Evolutionary conservation across 2,888 invertebrate species (phyloP).

Genomic region (Hoplodrina ambigua): DNA sequence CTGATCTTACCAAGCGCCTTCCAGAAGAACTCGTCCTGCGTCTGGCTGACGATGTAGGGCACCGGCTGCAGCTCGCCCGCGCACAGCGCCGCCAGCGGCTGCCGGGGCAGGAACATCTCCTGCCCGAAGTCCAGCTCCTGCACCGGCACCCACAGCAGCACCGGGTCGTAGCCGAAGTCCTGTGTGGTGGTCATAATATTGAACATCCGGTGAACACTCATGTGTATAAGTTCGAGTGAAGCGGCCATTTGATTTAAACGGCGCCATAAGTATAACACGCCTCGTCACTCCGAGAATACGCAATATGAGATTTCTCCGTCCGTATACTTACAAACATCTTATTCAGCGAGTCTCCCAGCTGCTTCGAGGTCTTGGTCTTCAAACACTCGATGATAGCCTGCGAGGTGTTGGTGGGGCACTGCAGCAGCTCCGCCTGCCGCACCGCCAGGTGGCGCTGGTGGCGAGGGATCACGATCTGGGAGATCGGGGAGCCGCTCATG

Average conservation of each 20-base stretch:
- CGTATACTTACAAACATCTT: constrained; percentile 84
- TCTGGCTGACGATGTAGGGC: constrained; percentile 92
- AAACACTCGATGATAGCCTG: constrained; percentile 91
- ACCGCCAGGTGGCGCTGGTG: constrained; percentile 91
- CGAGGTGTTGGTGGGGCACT: constrained; percentile 90
- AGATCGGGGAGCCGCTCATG: constrained; percentile 92
- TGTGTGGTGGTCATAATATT: constrained; percentile 59
- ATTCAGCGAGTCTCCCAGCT: constrained; percentile 85
- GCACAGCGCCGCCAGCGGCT: constrained; percentile 90
- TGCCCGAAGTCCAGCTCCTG: constrained; percentile 92
- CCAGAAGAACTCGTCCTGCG: constrained; percentile 92
- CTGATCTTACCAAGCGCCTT: constrained; percentile 90
- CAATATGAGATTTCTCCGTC: no score
- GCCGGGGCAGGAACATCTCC: constrained; percentile 91
- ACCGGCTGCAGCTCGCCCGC: constrained; percentile 90
- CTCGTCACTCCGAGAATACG: no score
- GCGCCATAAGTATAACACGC: no score
- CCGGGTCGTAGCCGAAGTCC: constrained; percentile 90
- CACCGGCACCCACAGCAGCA: constrained; percentile 91
- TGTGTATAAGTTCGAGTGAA: no score
- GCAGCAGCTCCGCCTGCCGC: constrained; percentile 91
- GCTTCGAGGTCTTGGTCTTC: constrained; percentile 85
- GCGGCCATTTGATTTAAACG: no score
- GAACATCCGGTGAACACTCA: not conserved
- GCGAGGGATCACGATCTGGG: constrained; percentile 88